phyloP scores from a whole-genome alignment of 2,797 vertebrate species.

The Tauraco hartlaubi region DNA sequence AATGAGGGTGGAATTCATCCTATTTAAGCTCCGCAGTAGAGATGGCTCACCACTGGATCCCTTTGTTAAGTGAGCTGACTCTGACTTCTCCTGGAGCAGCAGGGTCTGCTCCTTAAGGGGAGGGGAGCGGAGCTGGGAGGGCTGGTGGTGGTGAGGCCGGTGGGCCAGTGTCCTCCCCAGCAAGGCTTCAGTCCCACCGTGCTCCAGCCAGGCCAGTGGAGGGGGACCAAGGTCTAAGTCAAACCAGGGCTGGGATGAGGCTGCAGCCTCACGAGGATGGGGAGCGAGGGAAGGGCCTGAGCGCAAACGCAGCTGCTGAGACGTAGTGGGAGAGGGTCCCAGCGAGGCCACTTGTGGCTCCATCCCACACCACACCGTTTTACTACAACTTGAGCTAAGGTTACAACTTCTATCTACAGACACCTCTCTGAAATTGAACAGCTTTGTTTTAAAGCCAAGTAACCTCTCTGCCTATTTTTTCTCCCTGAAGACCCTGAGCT shows the following conservation, averaged over 20 bases:
- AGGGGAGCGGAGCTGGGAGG: neutral
- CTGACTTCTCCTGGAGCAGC: neutral
- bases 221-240: neutral
- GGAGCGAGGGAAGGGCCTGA: neutral
- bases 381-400: neutral
- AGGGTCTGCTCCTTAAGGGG: accelerated
- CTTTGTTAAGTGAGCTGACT: neutral
- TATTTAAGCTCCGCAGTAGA: neutral
- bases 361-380: neutral
- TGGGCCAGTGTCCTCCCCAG: neutral
- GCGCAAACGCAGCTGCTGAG: accelerated
- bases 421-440: neutral
- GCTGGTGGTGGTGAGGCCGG: neutral
- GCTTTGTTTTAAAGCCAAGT: neutral
- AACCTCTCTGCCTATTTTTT: neutral
- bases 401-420: neutral
- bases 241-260: neutral
- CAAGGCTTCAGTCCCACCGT: too few species aligned
- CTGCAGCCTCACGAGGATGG: accelerated
- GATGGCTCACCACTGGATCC: neutral
- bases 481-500: accelerated
- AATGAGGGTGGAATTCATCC: neutral
- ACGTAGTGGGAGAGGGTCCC: neutral
- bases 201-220: accelerated
- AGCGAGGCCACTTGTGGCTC: accelerated